phyloP scores from a whole-genome alignment of 2,113 vertebrate genomes.

The Actinemys pallida region DNA sequence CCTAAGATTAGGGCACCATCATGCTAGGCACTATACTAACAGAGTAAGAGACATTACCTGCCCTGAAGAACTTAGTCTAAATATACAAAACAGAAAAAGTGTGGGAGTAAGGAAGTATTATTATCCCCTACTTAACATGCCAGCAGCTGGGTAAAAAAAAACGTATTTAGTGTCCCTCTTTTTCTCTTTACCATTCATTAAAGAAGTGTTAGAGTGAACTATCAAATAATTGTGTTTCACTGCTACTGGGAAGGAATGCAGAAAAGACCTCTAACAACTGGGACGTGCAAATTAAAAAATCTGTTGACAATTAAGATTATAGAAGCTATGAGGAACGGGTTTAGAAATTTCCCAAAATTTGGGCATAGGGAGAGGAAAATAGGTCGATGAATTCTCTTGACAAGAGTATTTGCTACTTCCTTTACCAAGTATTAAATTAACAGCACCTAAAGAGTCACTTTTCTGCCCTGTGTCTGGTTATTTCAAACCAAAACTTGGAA shows the following conservation, averaged over 20 bases:
- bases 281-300: not conserved
- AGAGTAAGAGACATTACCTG: not conserved
- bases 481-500: not conserved
- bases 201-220: not conserved
- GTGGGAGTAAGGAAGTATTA: not conserved
- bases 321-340: not conserved
- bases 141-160: not conserved
- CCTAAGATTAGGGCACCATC: not conserved
- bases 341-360: not conserved
- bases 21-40: not conserved
- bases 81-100: not conserved
- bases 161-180: not conserved
- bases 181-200: not conserved
- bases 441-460: not conserved
- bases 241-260: not conserved
- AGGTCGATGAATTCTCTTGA: not conserved
- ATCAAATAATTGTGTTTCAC: not conserved
- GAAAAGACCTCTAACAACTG: not conserved
- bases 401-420: not conserved
- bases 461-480: not conserved
- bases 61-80: not conserved
- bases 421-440: constrained; percentile 20
- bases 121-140: not conserved
- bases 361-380: not conserved
- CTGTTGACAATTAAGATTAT: not conserved